Evolutionary conservation across 2,797 vertebrate genomes (phyloP), one percentile per base, ranked within the genome.

Genomic region (Calcarius lapponicus): DNA sequence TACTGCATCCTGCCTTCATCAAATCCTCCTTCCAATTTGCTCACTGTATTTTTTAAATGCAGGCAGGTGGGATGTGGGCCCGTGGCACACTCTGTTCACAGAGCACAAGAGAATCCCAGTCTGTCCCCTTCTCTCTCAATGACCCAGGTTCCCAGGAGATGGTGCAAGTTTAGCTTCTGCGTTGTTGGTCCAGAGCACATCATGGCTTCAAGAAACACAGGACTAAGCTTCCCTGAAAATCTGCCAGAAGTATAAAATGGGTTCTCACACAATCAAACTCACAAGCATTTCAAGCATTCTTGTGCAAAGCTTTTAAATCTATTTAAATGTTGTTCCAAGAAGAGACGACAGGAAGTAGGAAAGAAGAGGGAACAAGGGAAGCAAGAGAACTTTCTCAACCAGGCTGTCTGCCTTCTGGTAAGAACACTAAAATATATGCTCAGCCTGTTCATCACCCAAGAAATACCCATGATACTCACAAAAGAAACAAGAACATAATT

Each of bases 191-290:
- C 42, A 71, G 64, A 95, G 45, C 28, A 67, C 3, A 2, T 36
- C 75, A 64, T 2, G 53, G 53, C 53, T 73, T 73, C 29, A 60
- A 87, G 71, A 90, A 91, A 89, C 31, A 86, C 10, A 50, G 38
- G 7, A n/a, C 34, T 81, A 66, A 76, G 20, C 50, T 71, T 87
- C 74, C 56, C 81, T 92, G 74, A 93, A 85, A 53, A 82, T 53
- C 34, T 94, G 84, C 94, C 90, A 93, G 36, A 90, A 92, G 51
- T 2, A 5, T 22, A 72, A 71, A 92, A 81, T 17, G 17, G 57
- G 48, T 89, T 96, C 91, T 91, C 72, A 93, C 75, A 76, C 66
- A 88, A 51, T 21, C n/a, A 20, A 82, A 87, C 48, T 91, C 67
- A 42, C 17, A 80, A 76, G 66, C 36, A 73, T 73, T 87, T 92